Evolutionary conservation across 2,797 vertebrate genomes (phyloP).

Genomic region (Pitangus sulphuratus): DNA sequence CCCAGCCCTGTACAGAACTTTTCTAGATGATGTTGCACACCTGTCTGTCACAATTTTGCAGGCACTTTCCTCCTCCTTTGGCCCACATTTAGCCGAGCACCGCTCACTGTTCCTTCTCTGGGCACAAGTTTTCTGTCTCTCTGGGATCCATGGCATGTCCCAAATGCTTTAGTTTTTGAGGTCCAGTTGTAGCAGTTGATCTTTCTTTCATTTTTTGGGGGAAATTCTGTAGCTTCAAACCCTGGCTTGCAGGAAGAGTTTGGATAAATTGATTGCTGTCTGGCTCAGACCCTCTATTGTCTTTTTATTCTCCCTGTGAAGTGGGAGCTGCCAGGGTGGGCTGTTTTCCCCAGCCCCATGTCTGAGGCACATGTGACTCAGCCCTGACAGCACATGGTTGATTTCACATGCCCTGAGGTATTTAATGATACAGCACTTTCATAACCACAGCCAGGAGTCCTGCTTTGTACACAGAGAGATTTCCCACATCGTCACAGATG

Average conservation of each 20-base stretch:
- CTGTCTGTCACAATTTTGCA: not conserved
- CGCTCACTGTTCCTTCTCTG: not conserved
- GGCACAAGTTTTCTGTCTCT: not conserved
- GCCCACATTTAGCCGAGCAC: not conserved
- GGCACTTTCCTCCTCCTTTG: not conserved
- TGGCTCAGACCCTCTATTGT: not conserved
- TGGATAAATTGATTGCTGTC: not conserved
- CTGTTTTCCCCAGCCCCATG: not conserved
- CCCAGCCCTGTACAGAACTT: not conserved
- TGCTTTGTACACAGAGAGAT: not conserved
- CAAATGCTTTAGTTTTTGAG: not conserved
- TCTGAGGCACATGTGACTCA: slow-evolving; percentile 30
- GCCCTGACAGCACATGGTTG: slow-evolving; percentile 7
- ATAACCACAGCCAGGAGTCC: not conserved
- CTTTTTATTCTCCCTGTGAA: not conserved
- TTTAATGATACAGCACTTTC: slow-evolving; percentile 56
- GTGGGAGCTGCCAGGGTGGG: slow-evolving; percentile 8
- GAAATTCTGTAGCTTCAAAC: not conserved
- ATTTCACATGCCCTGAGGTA: slow-evolving; percentile 48
- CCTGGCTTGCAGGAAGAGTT: not conserved
- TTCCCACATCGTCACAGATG: not conserved
- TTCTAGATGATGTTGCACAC: not conserved
- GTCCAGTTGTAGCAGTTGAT: not conserved
- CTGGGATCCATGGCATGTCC: not conserved
- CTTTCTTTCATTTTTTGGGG: not conserved